phyloP scores from a whole-genome alignment of 2,113 vertebrate genomes.

The Tilapia sparmanii region DNA sequence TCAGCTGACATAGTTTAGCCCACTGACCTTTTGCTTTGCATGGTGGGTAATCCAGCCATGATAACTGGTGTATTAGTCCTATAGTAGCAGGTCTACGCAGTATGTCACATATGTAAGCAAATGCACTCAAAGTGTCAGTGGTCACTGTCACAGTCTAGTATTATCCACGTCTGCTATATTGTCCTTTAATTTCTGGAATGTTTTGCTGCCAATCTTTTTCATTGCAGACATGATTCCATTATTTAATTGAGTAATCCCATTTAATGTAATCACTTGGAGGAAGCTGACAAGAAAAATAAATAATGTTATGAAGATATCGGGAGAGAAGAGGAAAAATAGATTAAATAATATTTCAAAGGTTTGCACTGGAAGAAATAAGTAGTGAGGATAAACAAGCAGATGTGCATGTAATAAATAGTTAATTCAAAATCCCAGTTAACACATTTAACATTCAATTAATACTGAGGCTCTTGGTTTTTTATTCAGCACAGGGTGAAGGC shows the following conservation, averaged over 20 bases:
- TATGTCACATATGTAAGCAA: neutral
- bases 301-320: neutral
- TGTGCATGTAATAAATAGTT: neutral
- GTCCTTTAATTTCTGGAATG: neutral
- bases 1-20: neutral
- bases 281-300: neutral
- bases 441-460: neutral
- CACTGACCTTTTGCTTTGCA: neutral
- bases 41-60: neutral
- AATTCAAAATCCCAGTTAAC: neutral
- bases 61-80: neutral
- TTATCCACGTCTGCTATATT: neutral
- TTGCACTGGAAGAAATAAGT: neutral
- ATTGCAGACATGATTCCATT: neutral
- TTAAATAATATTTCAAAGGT: neutral
- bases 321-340: neutral
- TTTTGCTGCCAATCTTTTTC: neutral
- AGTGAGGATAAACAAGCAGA: neutral
- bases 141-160: neutral
- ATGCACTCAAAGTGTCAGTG: neutral
- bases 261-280: neutral
- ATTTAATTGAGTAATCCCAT: neutral
- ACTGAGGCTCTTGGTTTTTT: neutral
- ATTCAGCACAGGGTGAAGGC: neutral
- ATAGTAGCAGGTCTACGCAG: neutral